These are phyloP conservation scores for Drosophila orosa DNA, from an alignment of 1,140 invertebrate genomes.

Conservation along the genomic window DNA sequence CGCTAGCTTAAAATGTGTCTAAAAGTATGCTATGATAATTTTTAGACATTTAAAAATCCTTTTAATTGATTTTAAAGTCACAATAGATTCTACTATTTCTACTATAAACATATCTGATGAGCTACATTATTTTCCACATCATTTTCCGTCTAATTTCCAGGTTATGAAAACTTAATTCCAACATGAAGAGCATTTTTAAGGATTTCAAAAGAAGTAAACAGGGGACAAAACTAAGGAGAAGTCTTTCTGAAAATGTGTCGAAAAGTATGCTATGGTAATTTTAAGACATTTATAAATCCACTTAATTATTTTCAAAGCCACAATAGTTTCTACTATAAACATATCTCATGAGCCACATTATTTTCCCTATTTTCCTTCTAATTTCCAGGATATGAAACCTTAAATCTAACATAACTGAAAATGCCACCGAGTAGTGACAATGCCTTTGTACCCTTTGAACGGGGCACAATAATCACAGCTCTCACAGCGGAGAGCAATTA, in stretches of 20 bases:
- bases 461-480: neutral
- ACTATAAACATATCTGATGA: too few relatives aligned
- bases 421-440: neutral
- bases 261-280: too few relatives aligned
- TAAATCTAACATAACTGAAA: neutral
- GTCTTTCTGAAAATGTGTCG: neutral
- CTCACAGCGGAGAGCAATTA: conserved; percentile 32
- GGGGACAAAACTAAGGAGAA: neutral
- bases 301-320: too few relatives aligned
- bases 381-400: neutral
- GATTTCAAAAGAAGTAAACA: neutral
- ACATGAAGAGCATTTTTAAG: neutral
- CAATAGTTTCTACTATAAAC: too few relatives aligned
- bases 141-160: neutral
- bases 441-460: neutral
- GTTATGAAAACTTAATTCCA: neutral
- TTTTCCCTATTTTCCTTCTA: neutral
- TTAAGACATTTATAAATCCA: too few relatives aligned
- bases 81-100: too few relatives aligned
- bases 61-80: too few relatives aligned
- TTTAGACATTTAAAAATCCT: too few relatives aligned
- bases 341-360: too few relatives aligned
- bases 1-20: too few relatives aligned
- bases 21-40: too few relatives aligned
- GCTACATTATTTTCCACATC: neutral